Conservation (phyloP, 2,113 vertebrate genomes). For the Eretmochelys imbricata region DNA sequence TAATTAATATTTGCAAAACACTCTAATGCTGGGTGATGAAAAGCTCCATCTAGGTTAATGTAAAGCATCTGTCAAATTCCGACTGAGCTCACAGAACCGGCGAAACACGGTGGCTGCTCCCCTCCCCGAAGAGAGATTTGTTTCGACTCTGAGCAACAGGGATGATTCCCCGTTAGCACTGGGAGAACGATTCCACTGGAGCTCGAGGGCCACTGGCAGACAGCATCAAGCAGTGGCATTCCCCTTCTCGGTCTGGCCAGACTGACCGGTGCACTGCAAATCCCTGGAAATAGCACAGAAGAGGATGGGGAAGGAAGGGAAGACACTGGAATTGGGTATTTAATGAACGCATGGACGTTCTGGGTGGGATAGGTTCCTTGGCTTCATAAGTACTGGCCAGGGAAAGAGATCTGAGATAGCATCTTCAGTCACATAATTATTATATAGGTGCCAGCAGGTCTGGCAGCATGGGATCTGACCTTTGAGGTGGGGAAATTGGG, state of each 20-base stretch:
- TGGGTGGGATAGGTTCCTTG: accelerated
- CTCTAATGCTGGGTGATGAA: accelerated
- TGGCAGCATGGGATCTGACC: neutral
- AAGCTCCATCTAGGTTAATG: accelerated
- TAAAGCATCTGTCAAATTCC: accelerated
- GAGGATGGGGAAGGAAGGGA: accelerated
- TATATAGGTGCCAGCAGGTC: too few relatives aligned
- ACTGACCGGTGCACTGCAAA: accelerated
- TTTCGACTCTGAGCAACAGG: neutral
- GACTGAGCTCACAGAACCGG: neutral
- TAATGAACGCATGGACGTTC: neutral
- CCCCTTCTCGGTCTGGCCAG: neutral
- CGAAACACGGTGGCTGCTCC: neutral
- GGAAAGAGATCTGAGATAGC: accelerated
- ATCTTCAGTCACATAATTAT: too few relatives aligned
- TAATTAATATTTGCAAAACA: neutral
- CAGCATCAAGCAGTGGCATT: neutral
- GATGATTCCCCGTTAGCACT: neutral
- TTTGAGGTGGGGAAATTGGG: neutral
- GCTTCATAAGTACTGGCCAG: neutral
- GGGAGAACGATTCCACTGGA: neutral
- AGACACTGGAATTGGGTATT: accelerated
- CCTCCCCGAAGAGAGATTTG: neutral
- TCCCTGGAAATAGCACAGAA: neutral
- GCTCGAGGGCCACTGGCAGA: neutral